Conservation (phyloP, 53 echinoderm and acorn worm species). For the Astropecten irregularis region DNA sequence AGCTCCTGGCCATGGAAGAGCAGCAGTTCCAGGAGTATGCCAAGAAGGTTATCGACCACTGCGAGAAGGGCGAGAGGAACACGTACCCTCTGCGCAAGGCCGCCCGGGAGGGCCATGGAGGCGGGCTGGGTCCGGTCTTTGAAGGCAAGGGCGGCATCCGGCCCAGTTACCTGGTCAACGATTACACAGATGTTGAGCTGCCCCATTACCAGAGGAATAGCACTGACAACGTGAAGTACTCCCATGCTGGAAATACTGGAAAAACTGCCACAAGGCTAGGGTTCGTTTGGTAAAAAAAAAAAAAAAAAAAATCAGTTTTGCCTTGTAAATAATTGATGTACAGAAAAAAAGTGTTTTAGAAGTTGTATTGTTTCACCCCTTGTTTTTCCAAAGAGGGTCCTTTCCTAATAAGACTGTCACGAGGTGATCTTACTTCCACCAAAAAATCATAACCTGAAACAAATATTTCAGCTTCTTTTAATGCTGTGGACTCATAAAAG, state of each 20-base stretch:
- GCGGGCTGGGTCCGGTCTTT: conserved; percentile 92
- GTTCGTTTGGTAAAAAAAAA: conserved; percentile 84
- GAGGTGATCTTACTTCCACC: too few relatives aligned
- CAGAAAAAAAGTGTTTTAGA: not conserved
- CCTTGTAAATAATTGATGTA: not conserved
- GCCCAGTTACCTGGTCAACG: conserved; percentile 90
- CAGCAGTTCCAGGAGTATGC: conserved; percentile 97
- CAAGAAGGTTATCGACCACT: conserved; percentile 84
- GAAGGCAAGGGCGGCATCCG: conserved; percentile 96
- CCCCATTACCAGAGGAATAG: conserved; percentile 87
- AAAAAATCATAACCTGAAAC: too few relatives aligned
- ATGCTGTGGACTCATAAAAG: too few relatives aligned
- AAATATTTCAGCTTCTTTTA: too few relatives aligned
- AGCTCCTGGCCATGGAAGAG: conserved; percentile 87
- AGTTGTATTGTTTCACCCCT: not conserved
- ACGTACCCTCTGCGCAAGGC: conserved; percentile 92
- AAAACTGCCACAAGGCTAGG: conserved; percentile 89
- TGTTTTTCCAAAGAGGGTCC: too few relatives aligned
- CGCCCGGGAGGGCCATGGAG: conserved; percentile 93
- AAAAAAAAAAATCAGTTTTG: too few relatives aligned
- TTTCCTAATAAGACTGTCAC: too few relatives aligned
- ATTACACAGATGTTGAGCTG: conserved; percentile 81
- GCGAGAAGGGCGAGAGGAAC: conserved; percentile 83
- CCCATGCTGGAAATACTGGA: conserved; percentile 81
- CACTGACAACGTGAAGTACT: conserved; percentile 89